A percentile compares a stretch with the other conserved stretches of the same genome.
phyloP scores from a whole-genome alignment of 92 coral and sea anemone species.

The Anthopleura xanthogrammica region DNA sequence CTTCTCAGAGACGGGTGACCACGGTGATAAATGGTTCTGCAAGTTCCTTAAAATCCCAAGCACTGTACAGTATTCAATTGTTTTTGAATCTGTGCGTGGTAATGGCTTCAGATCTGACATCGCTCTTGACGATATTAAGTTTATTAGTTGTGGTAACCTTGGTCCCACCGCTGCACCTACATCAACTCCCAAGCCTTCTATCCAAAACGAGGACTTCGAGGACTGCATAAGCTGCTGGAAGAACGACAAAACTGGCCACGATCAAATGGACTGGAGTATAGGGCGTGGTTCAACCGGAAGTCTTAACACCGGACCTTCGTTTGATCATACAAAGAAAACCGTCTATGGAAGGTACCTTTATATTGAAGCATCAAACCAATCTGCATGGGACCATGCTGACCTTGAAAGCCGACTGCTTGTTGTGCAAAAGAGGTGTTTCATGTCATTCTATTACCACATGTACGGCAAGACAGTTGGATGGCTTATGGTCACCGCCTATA shows the following conservation, averaged over 20 bases:
- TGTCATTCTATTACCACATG: constrained; percentile 97
- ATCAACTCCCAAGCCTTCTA: constrained; percentile 46
- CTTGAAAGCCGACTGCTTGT: constrained; percentile 80
- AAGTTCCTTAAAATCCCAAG: constrained; percentile 34
- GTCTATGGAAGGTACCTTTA: constrained; percentile 79
- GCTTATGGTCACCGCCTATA: constrained; percentile 60
- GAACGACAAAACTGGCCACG: constrained; percentile 80
- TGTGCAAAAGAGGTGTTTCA: constrained; percentile 61
- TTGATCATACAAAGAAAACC: constrained; percentile 78
- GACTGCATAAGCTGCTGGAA: constrained; percentile 84
- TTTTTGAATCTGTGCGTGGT: constrained; percentile 77
- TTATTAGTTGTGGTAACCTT: constrained; percentile 49
- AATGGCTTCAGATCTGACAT: constrained; percentile 70
- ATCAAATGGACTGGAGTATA: constrained; percentile 76
- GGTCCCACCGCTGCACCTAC: constrained; percentile 63
- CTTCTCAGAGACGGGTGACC: constrained; percentile 52
- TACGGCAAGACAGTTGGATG: constrained; percentile 70
- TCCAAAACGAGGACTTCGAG: constrained; percentile 74
- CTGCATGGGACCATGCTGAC: constrained; percentile 78
- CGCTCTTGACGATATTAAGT: constrained; percentile 78
- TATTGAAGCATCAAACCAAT: constrained; percentile 45
- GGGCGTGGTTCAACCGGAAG: constrained; percentile 84
- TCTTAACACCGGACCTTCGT: constrained; percentile 79
- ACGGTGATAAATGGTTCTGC: constrained; percentile 61
- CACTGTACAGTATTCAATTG: constrained; percentile 60